A percentile compares a stretch with the other conserved stretches of the same genome.
Evolutionary conservation across 2,888 invertebrate species (phyloP).

Genomic region (Pheosia tremula): DNA sequence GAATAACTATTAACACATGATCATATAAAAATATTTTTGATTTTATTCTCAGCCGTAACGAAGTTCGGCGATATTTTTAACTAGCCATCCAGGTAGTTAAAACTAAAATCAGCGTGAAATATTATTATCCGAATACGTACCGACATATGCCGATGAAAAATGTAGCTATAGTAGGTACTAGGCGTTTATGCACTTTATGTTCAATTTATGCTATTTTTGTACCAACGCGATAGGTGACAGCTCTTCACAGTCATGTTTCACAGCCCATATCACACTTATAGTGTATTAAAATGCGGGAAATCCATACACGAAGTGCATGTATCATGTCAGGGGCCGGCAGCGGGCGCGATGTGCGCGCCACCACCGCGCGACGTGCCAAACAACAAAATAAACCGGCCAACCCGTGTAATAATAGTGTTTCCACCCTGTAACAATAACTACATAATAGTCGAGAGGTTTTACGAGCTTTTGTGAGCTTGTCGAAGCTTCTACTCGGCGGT

Average conservation of each 20-base stretch:
- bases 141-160: no score
- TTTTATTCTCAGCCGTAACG: no score
- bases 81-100: no score
- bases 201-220: not conserved
- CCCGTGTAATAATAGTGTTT: slow-evolving; percentile 83
- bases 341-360: slow-evolving; percentile 24
- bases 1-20: no score
- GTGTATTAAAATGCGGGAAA: slow-evolving; percentile 7
- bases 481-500: slow-evolving; percentile 78
- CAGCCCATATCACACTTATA: slow-evolving; percentile 4
- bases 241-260: not conserved
- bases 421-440: slow-evolving; percentile 84
- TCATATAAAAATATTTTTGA: no score
- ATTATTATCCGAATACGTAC: no score
- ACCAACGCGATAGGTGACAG: not conserved
- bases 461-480: slow-evolving; percentile 83
- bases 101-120: no score
- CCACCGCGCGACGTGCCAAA: slow-evolving; percentile 66
- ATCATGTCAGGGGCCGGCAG: slow-evolving; percentile 22
- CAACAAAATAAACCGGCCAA: slow-evolving; percentile 76
- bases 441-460: slow-evolving; percentile 84
- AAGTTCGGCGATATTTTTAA: no score
- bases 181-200: not conserved
- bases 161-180: no score
- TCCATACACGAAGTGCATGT: slow-evolving; percentile 22